A percentile compares a stretch with the other conserved stretches of the same genome.
These are phyloP conservation scores for Aquatica leii DNA, from an alignment of 2,888 invertebrate genomes.

Conservation along the genomic window DNA sequence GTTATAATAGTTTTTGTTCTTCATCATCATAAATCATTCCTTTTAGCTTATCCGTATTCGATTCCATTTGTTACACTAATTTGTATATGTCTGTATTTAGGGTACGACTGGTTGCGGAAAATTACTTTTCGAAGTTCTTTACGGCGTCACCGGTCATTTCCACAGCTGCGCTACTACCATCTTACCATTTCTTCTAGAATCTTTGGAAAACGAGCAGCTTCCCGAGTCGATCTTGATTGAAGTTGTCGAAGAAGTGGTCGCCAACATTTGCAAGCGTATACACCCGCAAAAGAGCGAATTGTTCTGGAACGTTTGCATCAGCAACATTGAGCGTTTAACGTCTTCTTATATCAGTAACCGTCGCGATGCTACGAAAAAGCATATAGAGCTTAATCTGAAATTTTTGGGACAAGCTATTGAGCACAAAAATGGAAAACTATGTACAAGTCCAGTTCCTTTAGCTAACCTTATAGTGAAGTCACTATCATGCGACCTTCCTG, in stretches of 20 bases:
- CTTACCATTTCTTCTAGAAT: conserved; percentile 72
- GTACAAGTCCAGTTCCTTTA: conserved; percentile 68
- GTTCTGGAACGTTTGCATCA: conserved; percentile 70
- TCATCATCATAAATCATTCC: too few species aligned
- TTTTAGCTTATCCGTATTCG: too few species aligned
- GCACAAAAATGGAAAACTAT: conserved; percentile 70
- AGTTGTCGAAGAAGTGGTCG: conserved; percentile 71
- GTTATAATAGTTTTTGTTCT: too few species aligned
- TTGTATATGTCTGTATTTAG: too few species aligned
- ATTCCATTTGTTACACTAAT: too few species aligned
- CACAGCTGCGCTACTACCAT: conserved; percentile 83
- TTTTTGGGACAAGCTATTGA: conserved; percentile 70
- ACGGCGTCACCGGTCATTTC: conserved; percentile 83
- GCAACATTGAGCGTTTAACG: conserved; percentile 54
- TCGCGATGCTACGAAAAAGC: conserved; percentile 35
- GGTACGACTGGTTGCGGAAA: conserved; percentile 83
- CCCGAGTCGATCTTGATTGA: conserved; percentile 68
- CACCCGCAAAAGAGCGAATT: conserved; percentile 69
- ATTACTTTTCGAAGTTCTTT: conserved; percentile 87
- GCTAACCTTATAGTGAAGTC: conserved; percentile 67
- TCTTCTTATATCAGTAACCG: conserved; percentile 21
- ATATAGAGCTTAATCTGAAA: conserved; percentile 63
- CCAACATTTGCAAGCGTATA: conserved; percentile 70
- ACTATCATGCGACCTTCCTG: conserved; percentile 61
- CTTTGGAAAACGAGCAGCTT: conserved; percentile 64